Base-by-base conservation (phyloP, 1,140 invertebrate species). In the Palaemon carinicauda region DNA sequence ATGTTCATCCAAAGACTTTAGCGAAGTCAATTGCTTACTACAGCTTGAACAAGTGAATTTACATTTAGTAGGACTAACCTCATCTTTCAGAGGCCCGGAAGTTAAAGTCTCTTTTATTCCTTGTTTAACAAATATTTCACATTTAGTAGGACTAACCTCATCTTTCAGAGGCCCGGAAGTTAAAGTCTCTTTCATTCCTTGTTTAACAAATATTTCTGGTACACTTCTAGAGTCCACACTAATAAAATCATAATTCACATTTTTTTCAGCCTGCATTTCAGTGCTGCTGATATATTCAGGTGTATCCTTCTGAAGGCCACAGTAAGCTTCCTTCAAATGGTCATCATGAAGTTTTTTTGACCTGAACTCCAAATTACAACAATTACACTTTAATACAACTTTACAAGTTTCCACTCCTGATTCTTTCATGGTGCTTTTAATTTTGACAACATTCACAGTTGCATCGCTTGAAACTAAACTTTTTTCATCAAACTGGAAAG, bases 401-500 rank as follows among this genome's bases (percentile, higher is more conserved):
- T 41, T 41, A 41, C 33, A 41, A 41, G 33, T 60, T 17, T 21
- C 24, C 27, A 33, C 19, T 54, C 56, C 33, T n/a, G 33, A n/a
- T 24, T 17, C 54, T 21, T 33, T 80, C 21, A 29, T 80, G 33
- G 21, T 24, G 31, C n/a, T 73, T 33, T 73, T 71, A 54, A 71
- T 65, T 29, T 56, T 86, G 27, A 75, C 71, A 52, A 86, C 73
- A 31, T 86, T 77, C 9, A 86, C 31, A 2, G 77, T 75, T 24
- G 71, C 41, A 24, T 77, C 83, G 41, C 73, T 50, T 50, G 77
- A 69, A 15, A 86, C 75, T 33, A 86, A 86, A 24, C 75, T 86
- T 51, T 86, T 86, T 33, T 86, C 83, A 54, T 86, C 75, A 10
- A 86, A 31, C 24, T 80, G 65, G 31, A 86, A 86, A 29, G 83